Evolutionary conservation across 1,140 invertebrate genomes (phyloP).

Genomic region (Heliconius melpomene): DNA sequence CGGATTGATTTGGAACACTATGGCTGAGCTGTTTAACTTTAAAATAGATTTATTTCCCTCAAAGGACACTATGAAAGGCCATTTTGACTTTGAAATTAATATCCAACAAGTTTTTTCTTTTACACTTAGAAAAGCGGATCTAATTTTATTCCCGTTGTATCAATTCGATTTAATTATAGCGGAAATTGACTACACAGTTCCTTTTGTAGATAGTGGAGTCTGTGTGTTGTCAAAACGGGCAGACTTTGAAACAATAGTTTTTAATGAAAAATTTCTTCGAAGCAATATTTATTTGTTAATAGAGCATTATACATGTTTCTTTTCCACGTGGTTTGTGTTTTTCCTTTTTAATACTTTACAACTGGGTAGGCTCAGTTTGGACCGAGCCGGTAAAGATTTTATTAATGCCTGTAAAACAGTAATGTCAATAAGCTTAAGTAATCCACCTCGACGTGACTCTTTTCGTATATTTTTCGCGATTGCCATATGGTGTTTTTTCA

Average conservation of each 20-base stretch:
- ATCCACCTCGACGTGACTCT: conserved; percentile 51
- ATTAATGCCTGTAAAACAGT: conserved; percentile 61
- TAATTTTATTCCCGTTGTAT: conserved; percentile 65
- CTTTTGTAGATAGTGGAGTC: conserved; percentile 66
- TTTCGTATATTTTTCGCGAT: conserved; percentile 64
- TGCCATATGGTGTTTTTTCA: conserved; percentile 68
- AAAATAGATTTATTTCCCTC: conserved; percentile 58
- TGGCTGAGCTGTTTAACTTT: conserved; percentile 66
- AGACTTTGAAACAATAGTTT: conserved; percentile 62
- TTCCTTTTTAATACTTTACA: conserved; percentile 57
- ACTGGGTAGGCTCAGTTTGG: conserved; percentile 47
- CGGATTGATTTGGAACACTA: conserved; percentile 66
- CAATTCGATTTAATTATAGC: conserved; percentile 66
- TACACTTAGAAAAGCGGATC: conserved; percentile 60
- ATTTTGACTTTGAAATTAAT: conserved; percentile 61
- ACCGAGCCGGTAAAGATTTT: conserved; percentile 68
- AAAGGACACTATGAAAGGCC: conserved; percentile 47
- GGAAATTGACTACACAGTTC: conserved; percentile 60
- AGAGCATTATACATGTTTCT: conserved; percentile 48
- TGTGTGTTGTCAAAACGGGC: conserved; percentile 66
- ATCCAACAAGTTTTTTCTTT: conserved; percentile 64
- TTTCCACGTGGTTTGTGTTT: conserved; percentile 67
- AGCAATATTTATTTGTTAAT: conserved; percentile 47
- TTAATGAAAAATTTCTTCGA: conserved; percentile 56
- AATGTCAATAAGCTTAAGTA: conserved; percentile 58